Evolutionary conservation across 2,797 vertebrate genomes (phyloP).

Genomic region (Tolypeutes matacus): DNA sequence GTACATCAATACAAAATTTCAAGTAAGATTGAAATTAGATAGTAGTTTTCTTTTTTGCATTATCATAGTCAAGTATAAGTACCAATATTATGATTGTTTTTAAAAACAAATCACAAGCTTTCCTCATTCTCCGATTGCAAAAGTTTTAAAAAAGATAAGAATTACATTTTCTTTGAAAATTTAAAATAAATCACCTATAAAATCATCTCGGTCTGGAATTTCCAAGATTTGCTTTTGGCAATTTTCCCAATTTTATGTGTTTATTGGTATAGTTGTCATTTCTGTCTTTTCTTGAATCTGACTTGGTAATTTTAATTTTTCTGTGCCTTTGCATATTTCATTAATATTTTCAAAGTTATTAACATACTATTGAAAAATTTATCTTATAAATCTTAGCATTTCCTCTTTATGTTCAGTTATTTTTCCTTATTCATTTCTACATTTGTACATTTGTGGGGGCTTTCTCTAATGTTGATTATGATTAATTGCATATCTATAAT

Average conservation of each 20-base stretch:
- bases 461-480: background rate
- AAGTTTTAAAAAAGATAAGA: background rate
- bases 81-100: background rate
- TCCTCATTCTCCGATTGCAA: background rate
- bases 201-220: background rate
- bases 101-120: background rate
- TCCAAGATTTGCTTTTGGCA: background rate
- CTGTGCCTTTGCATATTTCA: background rate
- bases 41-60: background rate
- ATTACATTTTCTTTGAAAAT: background rate
- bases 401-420: background rate
- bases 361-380: background rate
- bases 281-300: background rate
- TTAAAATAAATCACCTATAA: slow-evolving; percentile 31
- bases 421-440: background rate
- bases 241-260: background rate
- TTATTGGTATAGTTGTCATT: background rate
- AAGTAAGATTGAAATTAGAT: background rate
- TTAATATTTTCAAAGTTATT: background rate
- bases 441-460: background rate
- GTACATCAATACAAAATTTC: background rate
- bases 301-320: background rate
- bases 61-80: background rate
- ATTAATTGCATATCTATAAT: background rate
- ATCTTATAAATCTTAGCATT: background rate